phyloP scores from a whole-genome alignment of 2,888 invertebrate genomes.

The Euplexia lucipara region DNA sequence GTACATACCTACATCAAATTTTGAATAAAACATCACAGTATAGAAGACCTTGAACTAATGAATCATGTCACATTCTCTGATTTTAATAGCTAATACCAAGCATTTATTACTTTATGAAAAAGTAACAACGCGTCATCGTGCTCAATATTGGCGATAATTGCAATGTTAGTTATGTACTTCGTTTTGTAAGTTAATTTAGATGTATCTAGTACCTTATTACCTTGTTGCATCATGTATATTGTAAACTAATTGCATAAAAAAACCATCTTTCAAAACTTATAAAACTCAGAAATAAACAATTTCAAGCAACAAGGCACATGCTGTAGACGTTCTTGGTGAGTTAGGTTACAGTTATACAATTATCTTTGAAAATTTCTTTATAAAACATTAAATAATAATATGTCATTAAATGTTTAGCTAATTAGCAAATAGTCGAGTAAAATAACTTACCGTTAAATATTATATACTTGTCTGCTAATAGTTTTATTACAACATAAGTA shows the following conservation, averaged over 20 bases:
- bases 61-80: background rate
- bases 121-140: constrained; percentile 27
- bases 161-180: constrained; percentile 55
- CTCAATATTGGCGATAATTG: constrained; percentile 31
- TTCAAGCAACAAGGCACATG: background rate
- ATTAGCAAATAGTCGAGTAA: constrained; percentile 9
- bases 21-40: constrained; percentile 4
- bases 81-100: constrained; percentile 24
- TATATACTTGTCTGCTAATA: constrained; percentile 6
- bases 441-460: constrained; percentile 6
- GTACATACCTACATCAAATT: constrained; percentile 1
- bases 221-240: background rate
- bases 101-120: constrained; percentile 50
- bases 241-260: background rate
- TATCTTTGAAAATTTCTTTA: background rate
- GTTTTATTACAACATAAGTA: constrained; percentile 2
- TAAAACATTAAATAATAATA: background rate
- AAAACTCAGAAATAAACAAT: background rate
- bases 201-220: constrained; percentile 19
- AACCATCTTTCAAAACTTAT: background rate
- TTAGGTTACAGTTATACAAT: background rate
- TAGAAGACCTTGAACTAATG: background rate
- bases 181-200: constrained; percentile 49
- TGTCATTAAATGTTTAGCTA: constrained; percentile 9
- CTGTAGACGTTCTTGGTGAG: background rate